phyloP scores from a whole-genome alignment of 2,888 invertebrate genomes.

The Epirrhoe tristata region DNA sequence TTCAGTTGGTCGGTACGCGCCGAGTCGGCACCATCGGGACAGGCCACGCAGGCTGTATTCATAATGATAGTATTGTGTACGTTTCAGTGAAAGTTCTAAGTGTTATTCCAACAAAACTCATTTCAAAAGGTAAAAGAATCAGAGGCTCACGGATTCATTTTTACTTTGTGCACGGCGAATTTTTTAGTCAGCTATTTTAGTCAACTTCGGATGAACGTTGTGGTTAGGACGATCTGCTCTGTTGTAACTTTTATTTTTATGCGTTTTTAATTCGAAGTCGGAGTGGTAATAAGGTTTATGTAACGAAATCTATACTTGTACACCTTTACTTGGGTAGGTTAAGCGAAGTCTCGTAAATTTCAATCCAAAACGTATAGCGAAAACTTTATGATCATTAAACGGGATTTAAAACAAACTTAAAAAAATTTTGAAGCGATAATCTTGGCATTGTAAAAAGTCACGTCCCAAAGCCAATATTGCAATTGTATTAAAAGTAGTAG shows the following conservation, averaged over 20 bases:
- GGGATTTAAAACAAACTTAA: no score
- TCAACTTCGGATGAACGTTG: constrained; percentile 22
- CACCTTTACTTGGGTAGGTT: background rate
- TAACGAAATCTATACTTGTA: constrained; percentile 4
- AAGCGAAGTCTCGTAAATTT: no score
- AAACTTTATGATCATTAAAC: no score
- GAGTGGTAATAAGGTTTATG: background rate
- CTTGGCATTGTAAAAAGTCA: constrained; percentile 35
- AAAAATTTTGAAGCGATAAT: constrained; percentile 3
- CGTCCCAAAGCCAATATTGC: constrained; percentile 20
- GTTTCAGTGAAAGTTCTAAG: constrained; percentile 20
- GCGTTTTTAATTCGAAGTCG: background rate
- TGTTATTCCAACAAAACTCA: constrained; percentile 2
- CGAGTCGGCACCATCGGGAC: constrained; percentile 20
- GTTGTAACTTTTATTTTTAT: constrained; percentile 27
- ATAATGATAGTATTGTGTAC: constrained; percentile 15
- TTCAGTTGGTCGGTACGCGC: constrained; percentile 37
- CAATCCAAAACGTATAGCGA: background rate
- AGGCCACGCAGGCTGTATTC: constrained; percentile 12
- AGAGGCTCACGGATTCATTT: background rate
- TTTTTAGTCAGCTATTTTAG: constrained; percentile 20
- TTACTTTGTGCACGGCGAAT: background rate
- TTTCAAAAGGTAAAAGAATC: background rate
- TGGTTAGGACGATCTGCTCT: constrained; percentile 18
- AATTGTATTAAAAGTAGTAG: background rate